Base-by-base conservation (phyloP, 2,888 invertebrate genomes). In the Hipparchia sbordonii region DNA sequence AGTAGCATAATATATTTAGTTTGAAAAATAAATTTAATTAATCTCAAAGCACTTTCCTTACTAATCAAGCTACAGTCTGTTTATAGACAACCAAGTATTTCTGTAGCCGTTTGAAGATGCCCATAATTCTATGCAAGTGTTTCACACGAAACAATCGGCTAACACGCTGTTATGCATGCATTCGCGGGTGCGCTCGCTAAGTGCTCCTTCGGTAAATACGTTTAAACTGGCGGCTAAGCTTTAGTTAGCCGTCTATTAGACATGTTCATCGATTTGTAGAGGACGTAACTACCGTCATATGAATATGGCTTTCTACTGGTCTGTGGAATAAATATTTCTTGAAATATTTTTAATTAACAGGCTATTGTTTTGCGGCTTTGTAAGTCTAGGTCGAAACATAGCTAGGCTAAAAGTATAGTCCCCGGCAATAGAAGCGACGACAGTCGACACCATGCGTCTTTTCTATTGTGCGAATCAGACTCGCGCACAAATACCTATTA, bases 141-240 rank as follows among this genome's bases (percentile, higher is more conserved):
- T 89, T 87, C 86, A 85, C 89, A 88, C 87, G 82, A 85, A 86
- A 87, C 91, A 91, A 91, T 90, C 89, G 84, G 83, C 85, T 88
- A 87, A 88, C 82, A 81, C 82, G 80, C 76, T 82, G 82, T 83
- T 84, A 81, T 82, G 82, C 82, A 82, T 83, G 81, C 81, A 74
- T 77, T 74, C 76, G 73, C 79, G 82, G 39, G 83, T 83, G 84
- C 83, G 85, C 83, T 84, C 82, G 81, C 84, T 85, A 82, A 87
- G 80, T 80, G 80, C 79, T 77, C 72, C 74, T 74, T 75, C 60
- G 68, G 72, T 74, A 77, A 76, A 76, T 79, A 78, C 78, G 76
- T 76, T 77, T 77, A 77, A 76, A 76, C 74, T 76, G 72, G 72
- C 72, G 66, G 63, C 72, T 71, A 46, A 71, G 74, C 73, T 73